Base-by-base conservation (phyloP, 37 sponge, comb jelly and placozoan genomes). In the Spongia lamella region DNA sequence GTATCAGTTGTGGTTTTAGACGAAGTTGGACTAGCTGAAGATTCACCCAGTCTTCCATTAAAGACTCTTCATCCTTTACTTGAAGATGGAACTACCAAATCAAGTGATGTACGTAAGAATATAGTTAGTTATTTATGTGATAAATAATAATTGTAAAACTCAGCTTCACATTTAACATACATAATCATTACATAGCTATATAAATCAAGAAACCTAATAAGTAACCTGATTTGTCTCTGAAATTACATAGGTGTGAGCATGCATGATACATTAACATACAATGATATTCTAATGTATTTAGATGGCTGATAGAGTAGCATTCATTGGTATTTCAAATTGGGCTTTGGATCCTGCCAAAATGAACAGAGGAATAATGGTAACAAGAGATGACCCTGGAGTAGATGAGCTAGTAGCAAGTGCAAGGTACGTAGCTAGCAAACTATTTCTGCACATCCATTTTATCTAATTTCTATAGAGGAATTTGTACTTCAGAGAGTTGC, bases 241-340 rank as follows among this genome's bases (percentile, higher is more conserved):
- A n/a, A n/a, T n/a, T n/a, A n/a, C n/a, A n/a, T n/a, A n/a, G n/a
- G n/a, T n/a, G n/a, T n/a, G n/a, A n/a, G n/a, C n/a, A n/a, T n/a
- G n/a, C n/a, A n/a, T n/a, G n/a, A n/a, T n/a, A n/a, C n/a, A n/a
- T n/a, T n/a, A n/a, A n/a, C n/a, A n/a, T n/a, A n/a, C n/a, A n/a
- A n/a, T n/a, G n/a, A n/a, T n/a, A 9, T 43, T 43, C 9, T 43
- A 43, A 9, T 43, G 47, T 43, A 43, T 43, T 43, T 43, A 43
- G 47, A 9, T 43, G 5, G 47, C 47, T 26, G 51, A 83, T 35
- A 66, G 93, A 63, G 96, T 95, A 2, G 92, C 92, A 2, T 95
- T 95, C 68, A 88, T 95, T 79, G 98, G 98, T 25, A 91, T 97
- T 1, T 97, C 98, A 22, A 97, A 97, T 75, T 97, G 98, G 98